Conservation (phyloP, 2,797 vertebrate genomes). For the Myiotriccus ornatus region DNA sequence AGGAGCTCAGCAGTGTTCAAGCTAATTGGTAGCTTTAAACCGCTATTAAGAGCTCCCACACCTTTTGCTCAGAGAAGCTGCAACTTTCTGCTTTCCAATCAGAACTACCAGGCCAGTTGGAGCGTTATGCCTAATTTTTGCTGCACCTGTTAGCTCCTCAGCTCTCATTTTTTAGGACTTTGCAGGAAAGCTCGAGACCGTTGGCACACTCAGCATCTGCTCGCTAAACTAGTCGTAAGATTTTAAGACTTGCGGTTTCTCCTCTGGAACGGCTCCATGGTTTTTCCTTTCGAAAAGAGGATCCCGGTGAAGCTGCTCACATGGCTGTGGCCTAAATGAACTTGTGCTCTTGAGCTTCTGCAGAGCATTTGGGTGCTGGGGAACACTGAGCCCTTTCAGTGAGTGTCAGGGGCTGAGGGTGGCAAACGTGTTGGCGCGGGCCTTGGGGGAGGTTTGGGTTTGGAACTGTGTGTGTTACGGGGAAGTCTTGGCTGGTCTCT, state of each 20-base stretch:
- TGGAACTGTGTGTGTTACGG: rapidly evolving
- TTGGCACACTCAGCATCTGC: constrained; percentile 8
- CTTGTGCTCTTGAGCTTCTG: neutral
- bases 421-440: neutral
- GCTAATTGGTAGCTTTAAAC: constrained; percentile 59
- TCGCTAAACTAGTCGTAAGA: neutral
- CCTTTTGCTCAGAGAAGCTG: constrained; percentile 34
- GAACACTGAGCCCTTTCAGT: neutral
- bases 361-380: neutral
- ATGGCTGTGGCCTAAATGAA: constrained; percentile 4
- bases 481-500: neutral
- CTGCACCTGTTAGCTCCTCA: neutral
- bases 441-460: neutral
- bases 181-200: neutral
- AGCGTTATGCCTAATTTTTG: neutral
- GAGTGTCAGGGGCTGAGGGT: neutral
- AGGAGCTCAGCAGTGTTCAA: constrained; percentile 31
- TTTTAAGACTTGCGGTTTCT: constrained; percentile 37
- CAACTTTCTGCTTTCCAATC: neutral
- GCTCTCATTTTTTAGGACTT: neutral
- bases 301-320: neutral
- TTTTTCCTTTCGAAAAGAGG: constrained; percentile 2
- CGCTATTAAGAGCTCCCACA: constrained; percentile 51
- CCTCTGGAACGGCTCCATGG: neutral
- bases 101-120: neutral